Percentiles rank a stretch among this genome's conserved stretches.
Evolutionary conservation across 1,140 invertebrate species (phyloP).

Genomic region (Drosophila parabipectinata): DNA sequence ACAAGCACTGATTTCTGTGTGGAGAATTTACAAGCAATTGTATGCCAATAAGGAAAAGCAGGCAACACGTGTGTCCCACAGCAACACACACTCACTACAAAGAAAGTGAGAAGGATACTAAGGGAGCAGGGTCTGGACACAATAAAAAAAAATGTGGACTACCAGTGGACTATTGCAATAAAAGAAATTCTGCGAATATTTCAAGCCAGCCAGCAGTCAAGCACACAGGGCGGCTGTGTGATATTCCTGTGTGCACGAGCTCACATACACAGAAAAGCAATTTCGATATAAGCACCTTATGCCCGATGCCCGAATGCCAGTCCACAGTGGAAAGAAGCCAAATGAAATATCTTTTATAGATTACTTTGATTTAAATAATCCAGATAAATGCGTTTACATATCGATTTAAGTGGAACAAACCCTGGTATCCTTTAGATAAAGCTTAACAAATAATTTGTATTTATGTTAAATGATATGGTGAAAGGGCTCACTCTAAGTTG

Average conservation of each 20-base stretch:
- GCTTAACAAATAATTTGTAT: not conserved
- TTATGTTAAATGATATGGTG: too few relatives aligned
- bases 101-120: conserved; percentile 1
- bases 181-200: conserved; percentile 77
- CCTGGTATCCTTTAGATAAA: not conserved
- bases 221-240: conserved; percentile 62
- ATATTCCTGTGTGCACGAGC: conserved; percentile 34
- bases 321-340: conserved; percentile 24
- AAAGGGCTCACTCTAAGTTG: not conserved
- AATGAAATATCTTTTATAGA: conserved; percentile 3
- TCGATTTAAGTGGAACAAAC: not conserved
- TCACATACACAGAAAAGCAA: conserved; percentile 56
- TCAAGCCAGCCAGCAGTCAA: conserved; percentile 58
- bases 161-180: conserved; percentile 69
- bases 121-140: not conserved
- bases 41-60: conserved; percentile 68
- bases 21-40: conserved; percentile 71
- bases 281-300: conserved; percentile 76
- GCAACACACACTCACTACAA: conserved; percentile 22
- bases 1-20: conserved; percentile 55
- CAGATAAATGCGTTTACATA: not conserved
- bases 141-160: conserved; percentile 38
- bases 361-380: not conserved
- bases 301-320: conserved; percentile 40
- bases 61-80: conserved; percentile 66